A percentile compares a stretch with the other conserved stretches of the same genome.
phyloP scores from a whole-genome alignment of 2,113 vertebrate genomes.

The Probosciger aterrimus region DNA sequence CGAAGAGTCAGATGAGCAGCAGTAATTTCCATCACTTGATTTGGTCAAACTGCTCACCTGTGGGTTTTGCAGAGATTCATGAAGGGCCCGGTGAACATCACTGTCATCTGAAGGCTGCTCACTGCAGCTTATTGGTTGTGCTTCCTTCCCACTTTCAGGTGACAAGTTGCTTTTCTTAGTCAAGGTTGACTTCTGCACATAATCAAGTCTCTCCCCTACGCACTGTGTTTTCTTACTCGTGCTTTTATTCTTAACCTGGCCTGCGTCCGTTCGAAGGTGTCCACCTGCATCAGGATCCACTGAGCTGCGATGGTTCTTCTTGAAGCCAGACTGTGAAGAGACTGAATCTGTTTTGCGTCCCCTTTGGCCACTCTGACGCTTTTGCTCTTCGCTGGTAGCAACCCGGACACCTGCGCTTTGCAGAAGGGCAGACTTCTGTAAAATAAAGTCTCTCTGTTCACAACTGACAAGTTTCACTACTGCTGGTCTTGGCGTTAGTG shows the following conservation, averaged over 20 bases:
- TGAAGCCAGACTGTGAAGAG: slow-evolving; percentile 27
- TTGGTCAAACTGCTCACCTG: not conserved
- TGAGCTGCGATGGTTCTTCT: slow-evolving; percentile 25
- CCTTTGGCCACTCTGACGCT: not conserved
- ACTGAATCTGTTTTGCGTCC: slow-evolving; percentile 15
- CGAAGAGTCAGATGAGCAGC: not conserved
- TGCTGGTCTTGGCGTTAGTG: slow-evolving; percentile 68
- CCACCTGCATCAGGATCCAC: not conserved
- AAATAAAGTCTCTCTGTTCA: slow-evolving; percentile 78
- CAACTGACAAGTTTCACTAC: slow-evolving; percentile 73
- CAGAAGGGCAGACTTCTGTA: slow-evolving; percentile 75
- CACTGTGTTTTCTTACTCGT: not conserved
- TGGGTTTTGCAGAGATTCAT: slow-evolving; percentile 12
- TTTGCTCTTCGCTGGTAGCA: slow-evolving; percentile 65
- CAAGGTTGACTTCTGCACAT: slow-evolving; percentile 18
- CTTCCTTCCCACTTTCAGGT: slow-evolving; percentile 21
- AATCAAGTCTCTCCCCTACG: slow-evolving; percentile 3
- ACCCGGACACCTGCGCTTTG: slow-evolving; percentile 73
- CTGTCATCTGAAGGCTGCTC: not conserved
- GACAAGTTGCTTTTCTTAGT: slow-evolving; percentile 10
- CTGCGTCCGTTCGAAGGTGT: not conserved
- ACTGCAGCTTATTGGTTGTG: not conserved
- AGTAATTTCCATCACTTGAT: not conserved
- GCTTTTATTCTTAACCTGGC: slow-evolving; percentile 44
- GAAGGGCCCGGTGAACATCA: not conserved